Percentiles rank a stretch among this genome's conserved stretches.
Evolutionary conservation across 2,797 vertebrate genomes (phyloP).

Genomic region (Thamnophis elegans): DNA sequence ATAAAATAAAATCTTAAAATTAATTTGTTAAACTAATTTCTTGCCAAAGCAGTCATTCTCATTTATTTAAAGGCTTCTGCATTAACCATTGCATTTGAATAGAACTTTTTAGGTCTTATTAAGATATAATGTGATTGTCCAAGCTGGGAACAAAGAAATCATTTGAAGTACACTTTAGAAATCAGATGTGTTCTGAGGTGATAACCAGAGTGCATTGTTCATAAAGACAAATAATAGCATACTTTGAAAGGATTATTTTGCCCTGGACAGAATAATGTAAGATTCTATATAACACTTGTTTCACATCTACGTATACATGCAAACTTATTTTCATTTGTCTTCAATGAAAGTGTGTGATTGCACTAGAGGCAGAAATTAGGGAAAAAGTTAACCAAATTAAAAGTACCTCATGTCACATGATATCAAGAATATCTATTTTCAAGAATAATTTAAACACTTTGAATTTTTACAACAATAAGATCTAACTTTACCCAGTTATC

Average conservation of each 20-base stretch:
- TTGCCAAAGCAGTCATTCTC: not conserved
- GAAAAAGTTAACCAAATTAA: not conserved
- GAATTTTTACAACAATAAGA: conserved; percentile 29
- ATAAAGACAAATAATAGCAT: not conserved
- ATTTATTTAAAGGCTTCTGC: not conserved
- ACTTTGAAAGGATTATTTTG: not conserved
- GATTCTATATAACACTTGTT: no score
- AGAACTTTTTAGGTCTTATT: not conserved
- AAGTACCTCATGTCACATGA: not conserved
- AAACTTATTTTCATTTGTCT: not conserved
- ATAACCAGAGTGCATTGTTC: not conserved
- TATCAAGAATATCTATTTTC: conserved; percentile 2
- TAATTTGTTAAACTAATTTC: not conserved
- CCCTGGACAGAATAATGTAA: not conserved
- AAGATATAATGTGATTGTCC: not conserved
- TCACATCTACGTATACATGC: no score
- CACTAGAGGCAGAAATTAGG: not conserved
- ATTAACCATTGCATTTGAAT: not conserved
- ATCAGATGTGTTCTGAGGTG: not conserved
- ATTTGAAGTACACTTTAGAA: not conserved
- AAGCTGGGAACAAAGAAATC: not conserved
- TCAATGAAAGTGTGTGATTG: not conserved
- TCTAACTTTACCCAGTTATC: conserved; percentile 49
- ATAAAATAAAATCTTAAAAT: not conserved
- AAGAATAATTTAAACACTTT: not conserved